Evolutionary conservation across 2,888 invertebrate species (phyloP).

Genomic region (Malthinus seriepunctatus): DNA sequence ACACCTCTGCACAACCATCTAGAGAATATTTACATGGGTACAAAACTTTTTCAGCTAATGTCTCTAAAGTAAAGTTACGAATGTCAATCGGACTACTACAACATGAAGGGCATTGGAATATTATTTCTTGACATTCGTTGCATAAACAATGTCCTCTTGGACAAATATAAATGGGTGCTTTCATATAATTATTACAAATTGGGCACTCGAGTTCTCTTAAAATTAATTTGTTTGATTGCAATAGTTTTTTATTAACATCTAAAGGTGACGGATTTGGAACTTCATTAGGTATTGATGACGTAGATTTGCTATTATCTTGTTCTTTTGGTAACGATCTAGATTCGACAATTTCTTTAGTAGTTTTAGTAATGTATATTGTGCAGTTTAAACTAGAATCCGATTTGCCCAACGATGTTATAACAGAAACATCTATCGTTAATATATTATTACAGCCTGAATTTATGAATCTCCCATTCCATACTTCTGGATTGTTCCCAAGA

Average conservation of each 20-base stretch:
- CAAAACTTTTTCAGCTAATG: too few relatives aligned
- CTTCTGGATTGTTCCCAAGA: too few relatives aligned
- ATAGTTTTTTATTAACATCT: slow-evolving; percentile 12
- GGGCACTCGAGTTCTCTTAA: too few relatives aligned
- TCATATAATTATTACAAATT: too few relatives aligned
- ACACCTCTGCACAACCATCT: too few relatives aligned
- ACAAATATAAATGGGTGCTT: too few relatives aligned
- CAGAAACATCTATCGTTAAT: slow-evolving; percentile 18
- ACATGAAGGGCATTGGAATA: slow-evolving; percentile 13
- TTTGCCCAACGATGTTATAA: slow-evolving; percentile 13
- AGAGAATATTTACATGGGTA: too few relatives aligned
- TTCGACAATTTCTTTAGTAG: not conserved
- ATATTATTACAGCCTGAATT: slow-evolving; percentile 20
- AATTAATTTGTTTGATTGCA: too few relatives aligned
- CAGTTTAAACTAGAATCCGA: slow-evolving; percentile 10
- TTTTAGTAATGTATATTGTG: slow-evolving; percentile 18
- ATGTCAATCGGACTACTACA: not conserved
- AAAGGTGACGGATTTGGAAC: too few relatives aligned
- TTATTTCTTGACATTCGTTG: slow-evolving; percentile 6
- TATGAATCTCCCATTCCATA: too few relatives aligned
- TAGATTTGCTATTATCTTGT: slow-evolving; percentile 5
- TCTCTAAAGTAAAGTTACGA: slow-evolving; percentile 7
- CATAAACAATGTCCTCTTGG: slow-evolving; percentile 19
- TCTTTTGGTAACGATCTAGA: not conserved
- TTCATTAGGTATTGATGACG: slow-evolving; percentile 4